phyloP scores from a whole-genome alignment of 2,113 vertebrate species.

The Lutjanus erythropterus region DNA sequence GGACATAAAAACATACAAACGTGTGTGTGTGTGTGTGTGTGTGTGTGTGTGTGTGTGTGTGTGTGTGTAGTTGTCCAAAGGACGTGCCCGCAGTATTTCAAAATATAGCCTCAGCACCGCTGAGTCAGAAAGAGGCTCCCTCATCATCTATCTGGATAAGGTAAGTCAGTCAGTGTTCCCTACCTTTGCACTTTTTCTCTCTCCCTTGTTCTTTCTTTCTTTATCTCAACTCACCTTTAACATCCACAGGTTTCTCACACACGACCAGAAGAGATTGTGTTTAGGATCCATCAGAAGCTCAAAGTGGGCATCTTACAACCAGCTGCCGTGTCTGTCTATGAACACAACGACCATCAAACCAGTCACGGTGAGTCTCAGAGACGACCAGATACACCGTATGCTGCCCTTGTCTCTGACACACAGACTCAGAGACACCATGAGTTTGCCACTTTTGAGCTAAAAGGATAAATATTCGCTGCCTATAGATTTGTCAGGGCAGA shows the following conservation, averaged over 20 bases:
- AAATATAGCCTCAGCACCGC: conserved; percentile 85
- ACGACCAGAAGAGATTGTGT: conserved; percentile 71
- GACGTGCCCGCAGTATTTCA: conserved; percentile 84
- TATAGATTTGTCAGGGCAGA: background rate
- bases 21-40: conserved; percentile 13
- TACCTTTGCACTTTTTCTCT: background rate
- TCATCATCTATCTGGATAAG: conserved; percentile 91
- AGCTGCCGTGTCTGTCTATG: conserved; percentile 86
- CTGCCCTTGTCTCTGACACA: background rate
- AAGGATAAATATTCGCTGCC: background rate
- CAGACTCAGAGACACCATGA: background rate
- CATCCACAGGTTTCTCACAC: conserved; percentile 75
- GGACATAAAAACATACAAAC: too few relatives aligned
- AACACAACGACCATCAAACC: conserved; percentile 75
- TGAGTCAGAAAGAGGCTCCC: conserved; percentile 78
- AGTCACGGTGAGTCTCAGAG: conserved; percentile 68
- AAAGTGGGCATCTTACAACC: conserved; percentile 87
- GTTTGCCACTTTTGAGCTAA: too few relatives aligned
- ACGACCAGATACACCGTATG: background rate
- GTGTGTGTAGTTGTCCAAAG: conserved; percentile 78
- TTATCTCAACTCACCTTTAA: background rate
- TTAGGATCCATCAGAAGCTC: conserved; percentile 83
- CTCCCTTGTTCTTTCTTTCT: background rate
- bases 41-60: too few relatives aligned
- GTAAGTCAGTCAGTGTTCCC: conserved; percentile 65